Base-by-base conservation (phyloP, 2,888 invertebrate genomes). In the Drosophila vallismaia region DNA sequence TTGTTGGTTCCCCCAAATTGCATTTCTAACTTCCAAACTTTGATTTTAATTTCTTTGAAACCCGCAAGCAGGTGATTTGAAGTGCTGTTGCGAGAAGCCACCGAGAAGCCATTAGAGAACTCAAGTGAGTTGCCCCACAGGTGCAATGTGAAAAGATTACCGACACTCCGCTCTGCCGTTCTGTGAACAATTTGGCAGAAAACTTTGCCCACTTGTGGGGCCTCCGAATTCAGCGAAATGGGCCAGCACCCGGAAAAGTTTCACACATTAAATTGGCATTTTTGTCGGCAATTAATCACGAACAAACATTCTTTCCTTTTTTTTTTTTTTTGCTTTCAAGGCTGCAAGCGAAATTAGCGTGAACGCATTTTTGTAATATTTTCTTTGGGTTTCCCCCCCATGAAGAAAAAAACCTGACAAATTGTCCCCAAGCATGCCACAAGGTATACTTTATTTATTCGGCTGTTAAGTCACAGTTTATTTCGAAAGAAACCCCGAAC, bases 281-380 rank as follows among this genome's bases (percentile, higher is more conserved):
- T 57, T 31, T 5, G 29, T n/a, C n/a, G 55, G 59, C 24, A 8
- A 40, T 48, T 60, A 60, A 57, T 60, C 57, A 60, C 14, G 14
- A 33, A 28, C 52, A n/a, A 14, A 54, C 6, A 3, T 5, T 12
- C 26, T 10, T 19, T 19, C 19, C 28, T 31, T 3, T 29, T 19
- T 12, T 28, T 2, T 31, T n/a, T 29, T 10, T 1, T 33, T 10
- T 12, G 14, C 9, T 24, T 5, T 7, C 45, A 5, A 12, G 36
- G 8, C 5, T 38, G 36, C 28, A 26, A 14, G 14, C 6, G n/a
- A 60, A 60, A 56, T 26, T 40, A 31, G 60, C 60, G 57, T 48
- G 26, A 31, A 49, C 10, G 28, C 29, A 44, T 31, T 54, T 31
- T n/a, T 24, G 12, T 42, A 42, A 31, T 52, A 31, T 55, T 56